Evolutionary conservation across 2,888 invertebrate species (phyloP).

Genomic region (Catocala nupta): DNA sequence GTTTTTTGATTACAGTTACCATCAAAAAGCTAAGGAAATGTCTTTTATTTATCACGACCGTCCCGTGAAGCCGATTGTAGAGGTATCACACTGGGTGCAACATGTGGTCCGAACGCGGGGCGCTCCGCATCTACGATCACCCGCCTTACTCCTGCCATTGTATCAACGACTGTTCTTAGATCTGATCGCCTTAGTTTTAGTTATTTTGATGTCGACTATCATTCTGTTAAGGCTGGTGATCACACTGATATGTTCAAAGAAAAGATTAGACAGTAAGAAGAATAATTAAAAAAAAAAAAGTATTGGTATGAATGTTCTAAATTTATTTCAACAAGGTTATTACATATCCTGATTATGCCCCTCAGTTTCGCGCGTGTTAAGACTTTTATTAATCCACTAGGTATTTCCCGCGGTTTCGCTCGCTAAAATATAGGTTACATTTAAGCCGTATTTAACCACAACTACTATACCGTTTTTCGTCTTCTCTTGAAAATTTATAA

Average conservation of each 20-base stretch:
- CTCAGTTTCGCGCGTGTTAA: too few species aligned
- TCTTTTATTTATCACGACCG: constrained; percentile 62
- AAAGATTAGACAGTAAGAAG: constrained; percentile 9
- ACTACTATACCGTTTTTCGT: too few species aligned
- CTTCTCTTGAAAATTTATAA: too few species aligned
- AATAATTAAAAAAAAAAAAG: constrained; percentile 9
- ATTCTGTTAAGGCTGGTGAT: constrained; percentile 16
- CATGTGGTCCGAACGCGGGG: constrained; percentile 87
- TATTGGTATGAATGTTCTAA: too few species aligned
- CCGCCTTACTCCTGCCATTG: constrained; percentile 43
- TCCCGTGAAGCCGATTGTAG: constrained; percentile 84
- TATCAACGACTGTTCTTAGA: constrained; percentile 62
- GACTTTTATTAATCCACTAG: too few species aligned
- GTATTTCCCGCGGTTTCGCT: too few species aligned
- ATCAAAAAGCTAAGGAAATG: constrained; percentile 40
- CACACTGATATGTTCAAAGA: constrained; percentile 11
- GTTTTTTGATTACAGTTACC: constrained; percentile 43
- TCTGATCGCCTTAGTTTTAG: constrained; percentile 23
- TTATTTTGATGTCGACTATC: constrained; percentile 4
- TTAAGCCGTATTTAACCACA: too few species aligned
- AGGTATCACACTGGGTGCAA: constrained; percentile 89
- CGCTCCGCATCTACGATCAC: constrained; percentile 73
- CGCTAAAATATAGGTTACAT: too few species aligned
- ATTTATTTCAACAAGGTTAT: too few species aligned
- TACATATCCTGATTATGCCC: too few species aligned